A percentile compares a stretch with the other conserved stretches of the same genome.
phyloP scores from a whole-genome alignment of 2,888 invertebrate species.

The Eueremaeus valkanovi region DNA sequence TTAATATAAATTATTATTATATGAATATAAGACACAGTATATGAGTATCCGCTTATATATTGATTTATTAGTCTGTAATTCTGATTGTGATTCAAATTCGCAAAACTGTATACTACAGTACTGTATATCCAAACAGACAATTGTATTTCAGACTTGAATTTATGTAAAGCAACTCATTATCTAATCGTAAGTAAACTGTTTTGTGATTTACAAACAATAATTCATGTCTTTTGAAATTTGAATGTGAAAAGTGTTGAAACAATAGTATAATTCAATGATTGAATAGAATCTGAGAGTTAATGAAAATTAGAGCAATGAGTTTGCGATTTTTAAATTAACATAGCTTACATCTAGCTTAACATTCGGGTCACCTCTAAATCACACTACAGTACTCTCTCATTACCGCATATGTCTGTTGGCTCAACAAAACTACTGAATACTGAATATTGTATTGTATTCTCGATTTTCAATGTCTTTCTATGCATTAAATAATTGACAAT shows the following conservation, averaged over 20 bases:
- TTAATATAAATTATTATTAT: background rate
- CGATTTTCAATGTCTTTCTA: background rate
- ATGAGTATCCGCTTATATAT: background rate
- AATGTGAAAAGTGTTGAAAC: background rate
- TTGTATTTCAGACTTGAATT: background rate
- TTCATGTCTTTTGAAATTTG: background rate
- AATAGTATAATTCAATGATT: background rate
- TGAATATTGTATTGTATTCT: no score
- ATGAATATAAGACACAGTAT: background rate
- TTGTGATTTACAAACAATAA: background rate
- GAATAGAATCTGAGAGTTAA: background rate
- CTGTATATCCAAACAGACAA: background rate
- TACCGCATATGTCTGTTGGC: background rate
- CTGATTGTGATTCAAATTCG: no score
- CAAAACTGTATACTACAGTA: background rate
- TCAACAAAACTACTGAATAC: background rate
- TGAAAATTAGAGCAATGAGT: constrained; percentile 29
- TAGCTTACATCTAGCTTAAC: background rate
- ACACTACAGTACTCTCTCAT: background rate
- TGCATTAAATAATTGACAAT: background rate
- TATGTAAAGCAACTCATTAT: background rate
- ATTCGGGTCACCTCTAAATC: background rate
- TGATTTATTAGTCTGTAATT: constrained; percentile 12
- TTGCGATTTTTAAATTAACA: constrained; percentile 3
- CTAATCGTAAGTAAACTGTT: background rate